Evolutionary conservation across 2,797 vertebrate genomes (phyloP), one percentile per base, ranked within the genome.

Genomic region (Miichthys miiuy): DNA sequence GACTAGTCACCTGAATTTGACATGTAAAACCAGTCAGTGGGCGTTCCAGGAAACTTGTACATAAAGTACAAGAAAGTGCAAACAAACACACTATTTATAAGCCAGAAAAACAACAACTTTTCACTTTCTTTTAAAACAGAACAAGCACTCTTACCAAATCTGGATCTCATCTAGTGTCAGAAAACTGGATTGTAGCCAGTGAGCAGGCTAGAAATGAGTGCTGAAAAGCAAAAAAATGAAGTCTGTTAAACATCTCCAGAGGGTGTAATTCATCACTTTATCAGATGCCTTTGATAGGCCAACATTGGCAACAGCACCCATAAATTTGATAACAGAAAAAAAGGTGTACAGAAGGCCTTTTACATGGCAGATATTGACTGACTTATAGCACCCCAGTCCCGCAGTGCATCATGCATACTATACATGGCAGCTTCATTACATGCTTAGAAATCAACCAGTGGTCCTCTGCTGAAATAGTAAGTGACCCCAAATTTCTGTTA

Each of bases 181-280:
- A 30, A n/a, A 50, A n/a, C 13, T 51, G 27, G 18, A 38, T 3
- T 10, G 47, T 5, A 34, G 30, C 1, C 17, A 17, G 13, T 0
- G 17, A 50, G 11, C 16, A 13, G 44, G 12, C 18, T 30, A 21
- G 13, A 21, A 51, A n/a, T 13, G 18, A 47, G 12, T 6, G 20
- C 17, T 14, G 18, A 21, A 30, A 21, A 27, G 42, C 21, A 47
- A 63, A 20, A 8, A 63, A 5, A 17, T 17, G 3, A 42, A 16
- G n/a, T 14, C 25, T 30, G 17, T 4, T 34, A 2, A 25, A 34
- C 9, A 10, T 23, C 20, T n/a, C 55, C 63, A 51, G 46, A 42
- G 47, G 63, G 34, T 34, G 34, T 51, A 20, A 64, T 51, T 58
- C 54, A 58, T 51, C 72, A 50, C 21, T 34, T 57, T 50, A 64